Evolutionary conservation across 2,888 invertebrate species (phyloP).

Genomic region (Argyresthia goedartella): DNA sequence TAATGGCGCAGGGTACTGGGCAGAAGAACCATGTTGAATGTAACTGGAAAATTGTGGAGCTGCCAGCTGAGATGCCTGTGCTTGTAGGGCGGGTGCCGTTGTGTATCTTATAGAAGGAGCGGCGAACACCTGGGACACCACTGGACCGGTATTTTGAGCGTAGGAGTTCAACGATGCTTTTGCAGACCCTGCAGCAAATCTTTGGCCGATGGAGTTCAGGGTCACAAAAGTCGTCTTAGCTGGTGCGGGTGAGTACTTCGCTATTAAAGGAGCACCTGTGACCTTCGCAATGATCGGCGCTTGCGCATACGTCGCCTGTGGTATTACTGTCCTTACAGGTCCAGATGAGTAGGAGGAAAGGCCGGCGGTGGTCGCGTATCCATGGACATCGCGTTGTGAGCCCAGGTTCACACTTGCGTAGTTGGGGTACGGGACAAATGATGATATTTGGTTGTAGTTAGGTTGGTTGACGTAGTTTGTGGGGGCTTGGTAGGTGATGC

Average conservation of each 20-base stretch:
- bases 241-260: slow-evolving; percentile 42
- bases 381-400: slow-evolving; percentile 46
- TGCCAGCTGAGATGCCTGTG: slow-evolving; percentile 21
- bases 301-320: slow-evolving; percentile 55
- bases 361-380: slow-evolving; percentile 67
- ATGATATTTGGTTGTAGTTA: not conserved
- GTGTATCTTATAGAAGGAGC: slow-evolving; percentile 46
- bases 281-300: slow-evolving; percentile 66
- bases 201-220: slow-evolving; percentile 43
- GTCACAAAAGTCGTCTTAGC: slow-evolving; percentile 37
- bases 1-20: slow-evolving; percentile 26
- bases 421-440: not conserved
- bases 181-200: slow-evolving; percentile 37
- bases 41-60: not conserved
- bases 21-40: slow-evolving; percentile 5
- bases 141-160: slow-evolving; percentile 46
- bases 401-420: not conserved
- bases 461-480: not conserved
- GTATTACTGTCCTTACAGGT: slow-evolving; percentile 40
- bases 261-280: slow-evolving; percentile 56
- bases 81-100: slow-evolving; percentile 36
- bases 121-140: slow-evolving; percentile 56
- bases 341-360: slow-evolving; percentile 46
- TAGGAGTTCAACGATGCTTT: slow-evolving; percentile 55
- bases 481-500: slow-evolving; percentile 19